Evolutionary conservation across 2,888 invertebrate species (phyloP).

Genomic region (Ormia ochracea): DNA sequence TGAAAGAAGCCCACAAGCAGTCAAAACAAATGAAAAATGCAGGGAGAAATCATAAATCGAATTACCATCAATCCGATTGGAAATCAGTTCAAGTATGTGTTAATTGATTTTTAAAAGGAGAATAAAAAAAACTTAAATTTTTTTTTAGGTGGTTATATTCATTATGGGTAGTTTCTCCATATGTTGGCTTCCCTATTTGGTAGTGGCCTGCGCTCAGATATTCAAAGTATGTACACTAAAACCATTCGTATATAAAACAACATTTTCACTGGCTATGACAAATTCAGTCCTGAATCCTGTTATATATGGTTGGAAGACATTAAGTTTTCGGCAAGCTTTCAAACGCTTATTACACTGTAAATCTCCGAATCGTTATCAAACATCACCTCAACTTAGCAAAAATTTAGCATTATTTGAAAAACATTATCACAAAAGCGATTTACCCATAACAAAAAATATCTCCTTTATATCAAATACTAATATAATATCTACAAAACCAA

Average conservation of each 20-base stretch:
- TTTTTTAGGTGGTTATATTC: slow-evolving; percentile 84
- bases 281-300: slow-evolving; percentile 89
- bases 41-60: slow-evolving; percentile 70
- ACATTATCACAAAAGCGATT: slow-evolving; percentile 1
- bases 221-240: slow-evolving; percentile 79
- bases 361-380: slow-evolving; percentile 78
- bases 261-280: slow-evolving; percentile 85
- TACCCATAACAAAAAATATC: slow-evolving; percentile 1
- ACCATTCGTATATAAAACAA: slow-evolving; percentile 80
- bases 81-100: slow-evolving; percentile 84
- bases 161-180: slow-evolving; percentile 88
- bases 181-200: slow-evolving; percentile 89
- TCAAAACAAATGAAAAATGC: slow-evolving; percentile 82
- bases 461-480: slow-evolving; percentile 38
- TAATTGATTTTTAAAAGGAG: not conserved
- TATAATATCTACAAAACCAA: slow-evolving; percentile 23
- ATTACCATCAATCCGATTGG: slow-evolving; percentile 79
- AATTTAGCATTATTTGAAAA: slow-evolving; percentile 12
- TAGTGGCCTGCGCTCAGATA: slow-evolving; percentile 82
- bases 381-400: slow-evolving; percentile 3
- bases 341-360: slow-evolving; percentile 82
- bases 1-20: slow-evolving; percentile 86
- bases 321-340: slow-evolving; percentile 86
- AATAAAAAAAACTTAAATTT: not conserved
- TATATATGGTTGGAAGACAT: slow-evolving; percentile 91